Conservation (phyloP, 2,797 vertebrate species). For the Megalops cyprinoides region DNA sequence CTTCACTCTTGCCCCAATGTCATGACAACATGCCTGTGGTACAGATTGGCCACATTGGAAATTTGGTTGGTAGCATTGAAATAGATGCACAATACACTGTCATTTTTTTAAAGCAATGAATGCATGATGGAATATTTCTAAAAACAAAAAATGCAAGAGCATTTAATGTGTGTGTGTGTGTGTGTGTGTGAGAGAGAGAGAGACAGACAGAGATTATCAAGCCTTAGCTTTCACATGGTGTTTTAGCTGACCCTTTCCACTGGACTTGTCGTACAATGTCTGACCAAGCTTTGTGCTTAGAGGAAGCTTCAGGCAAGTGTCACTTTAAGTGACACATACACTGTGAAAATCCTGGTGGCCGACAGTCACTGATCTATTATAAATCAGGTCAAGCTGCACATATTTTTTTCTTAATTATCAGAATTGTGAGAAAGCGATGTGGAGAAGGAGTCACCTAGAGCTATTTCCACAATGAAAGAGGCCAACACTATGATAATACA, state of each 20-base stretch:
- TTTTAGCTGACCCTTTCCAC: constrained; percentile 42
- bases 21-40: too few species aligned
- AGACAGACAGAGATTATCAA: constrained; percentile 30
- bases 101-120: too few species aligned
- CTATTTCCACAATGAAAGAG: constrained; percentile 46
- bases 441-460: constrained; percentile 61
- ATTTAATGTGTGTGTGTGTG: not conserved
- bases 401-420: constrained; percentile 64
- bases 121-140: too few species aligned
- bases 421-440: constrained; percentile 55
- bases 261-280: constrained; percentile 74
- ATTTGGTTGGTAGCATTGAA: too few species aligned
- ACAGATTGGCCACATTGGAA: too few species aligned
- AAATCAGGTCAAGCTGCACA: constrained; percentile 76
- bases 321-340: constrained; percentile 93
- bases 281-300: constrained; percentile 73
- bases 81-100: too few species aligned
- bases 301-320: constrained; percentile 93
- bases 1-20: too few species aligned
- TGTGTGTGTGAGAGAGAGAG: constrained; percentile 14
- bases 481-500: constrained; percentile 30
- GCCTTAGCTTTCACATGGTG: constrained; percentile 23
- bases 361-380: constrained; percentile 73
- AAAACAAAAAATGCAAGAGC: too few species aligned
- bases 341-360: constrained; percentile 74